Conservation (phyloP, 1,140 invertebrate species). For the Drusus annulatus region DNA sequence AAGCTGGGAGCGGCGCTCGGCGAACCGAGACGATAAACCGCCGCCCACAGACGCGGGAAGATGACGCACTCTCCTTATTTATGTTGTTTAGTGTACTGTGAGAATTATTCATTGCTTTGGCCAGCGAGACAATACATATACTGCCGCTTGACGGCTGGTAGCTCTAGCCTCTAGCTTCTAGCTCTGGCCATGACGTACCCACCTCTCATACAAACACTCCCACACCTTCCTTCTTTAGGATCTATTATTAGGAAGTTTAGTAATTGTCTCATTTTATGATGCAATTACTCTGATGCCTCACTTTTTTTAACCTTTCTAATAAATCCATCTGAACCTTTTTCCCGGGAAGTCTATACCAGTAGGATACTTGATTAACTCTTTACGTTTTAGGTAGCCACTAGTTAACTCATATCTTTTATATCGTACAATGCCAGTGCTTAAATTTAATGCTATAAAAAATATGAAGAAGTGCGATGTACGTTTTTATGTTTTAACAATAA, state of each 20-base stretch:
- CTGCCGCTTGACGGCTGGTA: not conserved
- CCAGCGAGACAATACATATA: not conserved
- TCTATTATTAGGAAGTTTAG: slow-evolving; percentile 10
- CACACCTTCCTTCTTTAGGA: not conserved
- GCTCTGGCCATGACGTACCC: not conserved
- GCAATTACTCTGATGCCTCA: not conserved
- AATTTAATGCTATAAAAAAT: not conserved
- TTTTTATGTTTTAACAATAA: no score
- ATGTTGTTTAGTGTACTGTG: slow-evolving; percentile 21
- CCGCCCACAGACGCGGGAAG: slow-evolving; percentile 10
- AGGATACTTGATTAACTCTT: no score
- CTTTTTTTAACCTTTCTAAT: no score
- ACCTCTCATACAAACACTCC: not conserved
- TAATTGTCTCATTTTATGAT: slow-evolving; percentile 8
- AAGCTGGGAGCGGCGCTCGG: slow-evolving; percentile 10
- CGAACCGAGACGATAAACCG: not conserved
- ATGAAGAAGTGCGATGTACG: no score
- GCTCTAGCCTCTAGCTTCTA: not conserved
- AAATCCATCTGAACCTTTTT: no score
- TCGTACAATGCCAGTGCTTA: no score
- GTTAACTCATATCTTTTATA: no score
- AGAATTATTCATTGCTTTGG: slow-evolving; percentile 28
- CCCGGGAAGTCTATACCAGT: no score
- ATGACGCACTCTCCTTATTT: slow-evolving; percentile 29
- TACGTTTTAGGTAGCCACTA: no score